phyloP scores from a whole-genome alignment of 2,888 invertebrate species.

The Macrophya alboannulata region DNA sequence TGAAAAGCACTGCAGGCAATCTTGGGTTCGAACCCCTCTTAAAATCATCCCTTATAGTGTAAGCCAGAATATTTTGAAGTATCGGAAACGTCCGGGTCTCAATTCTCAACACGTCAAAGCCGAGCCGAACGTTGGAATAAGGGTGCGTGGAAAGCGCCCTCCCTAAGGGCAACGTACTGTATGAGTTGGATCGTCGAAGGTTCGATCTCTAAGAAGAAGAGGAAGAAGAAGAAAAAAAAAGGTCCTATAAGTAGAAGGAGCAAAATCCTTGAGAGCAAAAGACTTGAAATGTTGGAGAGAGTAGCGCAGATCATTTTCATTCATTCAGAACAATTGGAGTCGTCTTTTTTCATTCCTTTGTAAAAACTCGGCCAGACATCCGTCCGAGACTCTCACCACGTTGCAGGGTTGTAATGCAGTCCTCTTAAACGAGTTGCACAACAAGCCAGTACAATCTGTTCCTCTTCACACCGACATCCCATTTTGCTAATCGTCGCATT shows the following conservation, averaged over 20 bases:
- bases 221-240: neutral
- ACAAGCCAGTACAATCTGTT: neutral
- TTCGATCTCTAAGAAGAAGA: slow-evolving; percentile 6
- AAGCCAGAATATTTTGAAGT: slow-evolving; percentile 39
- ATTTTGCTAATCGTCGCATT: neutral
- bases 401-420: neutral
- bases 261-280: neutral
- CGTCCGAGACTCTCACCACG: neutral
- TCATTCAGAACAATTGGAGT: slow-evolving; percentile 17
- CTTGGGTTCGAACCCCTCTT: slow-evolving; percentile 23
- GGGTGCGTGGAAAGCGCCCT: slow-evolving; percentile 36
- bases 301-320: slow-evolving; percentile 6
- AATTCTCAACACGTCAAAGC: slow-evolving; percentile 37
- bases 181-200: slow-evolving; percentile 34
- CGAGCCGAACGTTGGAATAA: neutral
- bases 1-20: slow-evolving; percentile 18
- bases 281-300: neutral
- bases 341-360: neutral
- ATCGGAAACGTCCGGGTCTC: slow-evolving; percentile 31
- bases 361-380: slow-evolving; percentile 32
- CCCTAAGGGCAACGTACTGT: neutral
- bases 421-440: neutral
- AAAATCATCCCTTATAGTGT: slow-evolving; percentile 33
- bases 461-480: neutral
- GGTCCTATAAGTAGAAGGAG: slow-evolving; percentile 10